Conservation (phyloP, 1,140 invertebrate genomes). For the Heterodera schachtii region DNA sequence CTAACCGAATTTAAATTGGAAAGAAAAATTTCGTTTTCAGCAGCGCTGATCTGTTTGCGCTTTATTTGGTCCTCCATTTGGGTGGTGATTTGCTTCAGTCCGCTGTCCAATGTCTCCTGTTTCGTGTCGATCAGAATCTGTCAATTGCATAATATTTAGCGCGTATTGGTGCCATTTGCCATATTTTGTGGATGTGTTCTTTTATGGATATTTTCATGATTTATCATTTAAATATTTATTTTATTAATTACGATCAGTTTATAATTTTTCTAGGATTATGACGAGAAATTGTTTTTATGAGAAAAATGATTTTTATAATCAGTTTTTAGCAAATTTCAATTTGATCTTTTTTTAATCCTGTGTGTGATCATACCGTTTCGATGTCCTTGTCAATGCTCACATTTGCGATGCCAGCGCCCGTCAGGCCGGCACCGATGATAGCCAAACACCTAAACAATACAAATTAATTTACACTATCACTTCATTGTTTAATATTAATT, state of each 20-base stretch:
- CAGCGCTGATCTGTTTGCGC: conserved; percentile 72
- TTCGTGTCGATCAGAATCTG: conserved; percentile 82
- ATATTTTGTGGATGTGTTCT: neutral
- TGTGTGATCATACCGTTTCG: conserved; percentile 69
- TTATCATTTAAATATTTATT: too few species aligned
- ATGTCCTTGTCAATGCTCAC: conserved; percentile 94
- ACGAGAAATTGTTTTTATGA: too few species aligned
- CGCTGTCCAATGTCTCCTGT: conserved; percentile 79
- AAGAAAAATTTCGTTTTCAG: conserved; percentile 74
- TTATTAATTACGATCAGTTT: too few species aligned
- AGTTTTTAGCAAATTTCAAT: too few species aligned
- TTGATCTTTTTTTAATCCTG: too few species aligned
- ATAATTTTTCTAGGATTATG: too few species aligned
- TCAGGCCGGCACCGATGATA: conserved; percentile 91
- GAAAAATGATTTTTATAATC: too few species aligned
- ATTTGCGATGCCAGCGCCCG: conserved; percentile 97
- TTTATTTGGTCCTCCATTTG: conserved; percentile 80
- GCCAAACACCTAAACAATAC: conserved; percentile 73
- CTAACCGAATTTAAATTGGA: conserved; percentile 76
- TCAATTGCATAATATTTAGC: too few species aligned
- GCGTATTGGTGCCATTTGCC: too few species aligned
- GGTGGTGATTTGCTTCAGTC: conserved; percentile 85
- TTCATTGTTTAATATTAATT: neutral
- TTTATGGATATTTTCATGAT: neutral
- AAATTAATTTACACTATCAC: too few species aligned